A percentile compares a stretch with the other conserved stretches of the same genome.
Evolutionary conservation across 2,888 invertebrate genomes (phyloP).

Genomic region (Chaetogeoica ovagalla): DNA sequence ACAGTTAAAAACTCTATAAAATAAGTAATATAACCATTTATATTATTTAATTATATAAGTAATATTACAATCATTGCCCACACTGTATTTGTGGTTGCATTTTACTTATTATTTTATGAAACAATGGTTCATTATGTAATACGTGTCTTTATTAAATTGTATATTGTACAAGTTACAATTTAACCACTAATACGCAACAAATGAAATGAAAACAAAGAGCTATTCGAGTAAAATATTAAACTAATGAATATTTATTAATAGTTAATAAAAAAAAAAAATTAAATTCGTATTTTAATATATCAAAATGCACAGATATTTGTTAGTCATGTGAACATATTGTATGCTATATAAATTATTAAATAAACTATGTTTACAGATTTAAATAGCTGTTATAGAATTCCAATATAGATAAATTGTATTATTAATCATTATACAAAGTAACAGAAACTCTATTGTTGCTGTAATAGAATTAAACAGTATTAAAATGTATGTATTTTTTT

Average conservation of each 20-base stretch:
- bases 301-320: too few species aligned
- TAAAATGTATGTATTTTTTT: too few species aligned
- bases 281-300: too few species aligned
- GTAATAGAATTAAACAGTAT: too few species aligned
- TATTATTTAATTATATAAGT: too few species aligned
- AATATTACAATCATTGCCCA: not conserved
- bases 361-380: too few species aligned
- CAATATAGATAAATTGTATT: not conserved
- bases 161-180: not conserved
- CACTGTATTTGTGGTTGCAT: not conserved
- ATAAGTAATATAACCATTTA: not conserved
- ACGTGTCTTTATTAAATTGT: not conserved
- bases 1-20: not conserved
- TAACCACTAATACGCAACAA: not conserved
- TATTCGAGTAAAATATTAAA: too few species aligned
- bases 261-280: too few species aligned
- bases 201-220: not conserved
- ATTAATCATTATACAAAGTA: not conserved
- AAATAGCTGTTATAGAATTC: not conserved
- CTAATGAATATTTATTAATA: too few species aligned
- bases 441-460: not conserved
- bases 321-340: not conserved
- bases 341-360: not conserved
- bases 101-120: constrained; percentile 5
- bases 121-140: not conserved